These are phyloP conservation scores for Microcebus murinus DNA, from an alignment of 2,113 vertebrate genomes.

Conservation along the genomic window DNA sequence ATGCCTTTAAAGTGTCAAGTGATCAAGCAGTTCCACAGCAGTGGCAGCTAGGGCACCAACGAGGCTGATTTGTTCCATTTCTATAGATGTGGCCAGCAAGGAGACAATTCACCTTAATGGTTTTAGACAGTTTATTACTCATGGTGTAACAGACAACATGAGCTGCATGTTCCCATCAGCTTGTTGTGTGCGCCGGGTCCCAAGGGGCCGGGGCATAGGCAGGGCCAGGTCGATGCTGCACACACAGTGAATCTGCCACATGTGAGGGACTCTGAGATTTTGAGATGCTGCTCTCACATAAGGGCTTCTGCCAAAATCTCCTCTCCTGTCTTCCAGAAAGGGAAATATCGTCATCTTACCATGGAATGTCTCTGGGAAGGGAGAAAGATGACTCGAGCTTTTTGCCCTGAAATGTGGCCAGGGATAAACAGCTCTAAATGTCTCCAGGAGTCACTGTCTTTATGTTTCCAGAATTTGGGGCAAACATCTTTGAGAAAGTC, in stretches of 20 bases:
- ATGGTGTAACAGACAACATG: neutral
- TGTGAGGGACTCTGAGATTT: neutral
- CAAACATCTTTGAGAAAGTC: neutral
- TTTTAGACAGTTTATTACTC: neutral
- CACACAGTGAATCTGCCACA: neutral
- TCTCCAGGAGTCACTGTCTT: neutral
- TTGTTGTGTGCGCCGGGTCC: neutral
- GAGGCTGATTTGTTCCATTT: neutral
- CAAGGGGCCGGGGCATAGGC: fast-evolving
- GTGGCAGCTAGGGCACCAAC: neutral
- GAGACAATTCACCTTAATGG: neutral
- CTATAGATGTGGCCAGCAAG: neutral
- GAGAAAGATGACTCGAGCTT: neutral
- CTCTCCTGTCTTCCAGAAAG: neutral
- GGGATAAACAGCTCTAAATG: neutral
- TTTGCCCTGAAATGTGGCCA: neutral
- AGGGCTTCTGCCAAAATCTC: neutral
- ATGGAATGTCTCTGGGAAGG: neutral
- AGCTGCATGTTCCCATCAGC: neutral
- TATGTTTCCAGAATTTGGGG: neutral
- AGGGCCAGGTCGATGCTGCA: neutral
- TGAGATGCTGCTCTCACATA: neutral
- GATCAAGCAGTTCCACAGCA: neutral
- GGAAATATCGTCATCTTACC: neutral
- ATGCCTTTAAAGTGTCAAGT: neutral